Evolutionary conservation across 2,797 vertebrate species (phyloP), one percentile per base, ranked within the genome.

Genomic region (Zalophus californianus): DNA sequence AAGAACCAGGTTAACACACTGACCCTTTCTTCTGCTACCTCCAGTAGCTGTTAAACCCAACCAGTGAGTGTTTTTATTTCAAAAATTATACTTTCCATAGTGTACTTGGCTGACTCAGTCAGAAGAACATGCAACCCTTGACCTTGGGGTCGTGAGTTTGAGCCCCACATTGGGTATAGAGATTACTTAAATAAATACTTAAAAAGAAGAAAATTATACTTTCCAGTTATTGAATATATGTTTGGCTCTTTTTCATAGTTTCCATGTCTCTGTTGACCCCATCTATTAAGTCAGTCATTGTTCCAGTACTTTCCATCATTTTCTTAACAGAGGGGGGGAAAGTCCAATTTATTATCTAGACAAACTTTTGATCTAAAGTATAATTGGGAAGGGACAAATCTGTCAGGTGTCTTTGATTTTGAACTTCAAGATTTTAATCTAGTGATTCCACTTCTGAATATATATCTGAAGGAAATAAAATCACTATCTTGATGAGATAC

Each of bases 361-460:
- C 25, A 90, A 93, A 38, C 18, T 85, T 85, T 52, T 93, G 7
- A 52, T 90, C n/a, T 68, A 90, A 93, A 96, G 86, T 90, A 90
- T 32, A 86, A 38, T 20, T 77, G 52, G n/a, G 80, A 79, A 68
- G 56, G 48, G 13, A 16, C 20, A 90, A 89, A 75, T 60, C 64
- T 21, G n/a, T 86, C 73, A 75, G 78, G 60, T 29, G 50, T 86
- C 20, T 20, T 92, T 89, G 56, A 86, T 27, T 82, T 89, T 86
- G 50, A 68, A 90, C 16, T 44, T 86, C 41, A 68, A 75, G 18
- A 85, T 82, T 85, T 80, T 58, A 82, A 82, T 58, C 35, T 6
- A 58, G 75, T 9, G 21, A 78, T 52, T 78, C 75, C 18, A 78
- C 48, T 78, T 52, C 29, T 29, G 27, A 48, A 27, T 75, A 75